Evolutionary conservation across 2,113 vertebrate species (phyloP), one percentile per base, ranked within the genome.

Genomic region (Elaphurus davidianus): DNA sequence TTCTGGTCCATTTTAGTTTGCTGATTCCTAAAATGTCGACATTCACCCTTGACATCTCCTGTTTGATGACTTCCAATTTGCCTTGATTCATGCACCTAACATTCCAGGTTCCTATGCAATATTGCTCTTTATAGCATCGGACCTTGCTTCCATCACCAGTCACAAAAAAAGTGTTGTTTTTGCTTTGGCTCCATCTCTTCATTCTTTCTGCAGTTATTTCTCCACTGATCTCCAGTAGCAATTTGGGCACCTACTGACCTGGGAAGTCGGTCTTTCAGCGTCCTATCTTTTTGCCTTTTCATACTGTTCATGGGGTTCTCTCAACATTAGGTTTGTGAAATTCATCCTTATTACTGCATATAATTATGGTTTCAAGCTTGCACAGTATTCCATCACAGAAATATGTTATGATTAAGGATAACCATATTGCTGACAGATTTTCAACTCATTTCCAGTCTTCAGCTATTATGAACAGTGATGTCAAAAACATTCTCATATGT

Each of bases 401-500:
- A 94, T 52, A 88, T 28, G 62, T 64, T 27, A 33, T 47, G 90
- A 97, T 95, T 83, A 97, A 94, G 62, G 74, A 54, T 43, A 86
- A 88, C 87, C 67, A 92, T 55, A 93, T 7, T 74, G 67, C 55
- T 25, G 90, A 93, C 86, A 87, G 86, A 85, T 67, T 64, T 94
- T 74, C 79, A 86, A 92, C n/a, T 54, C 52, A 28, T 91, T 95
- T 98, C 89, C 23, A 93, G 92, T 85, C 59, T 87, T 88, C 62
- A 60, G 94, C 71, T 87, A 64, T 94, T 90, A 83, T 9, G 28
- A 97, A 87, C 6, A 87, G 45, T 43, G 15, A 28, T 84, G 40
- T 60, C 90, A 95, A 90, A 95, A 96, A 96, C 60, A 97, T 88
- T 95, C 45, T 93, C 71, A 90, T 21, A 84, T 52, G 40, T 25